These are phyloP conservation scores for Limonius californicus DNA, from an alignment of 1,140 invertebrate species.

Conservation along the genomic window DNA sequence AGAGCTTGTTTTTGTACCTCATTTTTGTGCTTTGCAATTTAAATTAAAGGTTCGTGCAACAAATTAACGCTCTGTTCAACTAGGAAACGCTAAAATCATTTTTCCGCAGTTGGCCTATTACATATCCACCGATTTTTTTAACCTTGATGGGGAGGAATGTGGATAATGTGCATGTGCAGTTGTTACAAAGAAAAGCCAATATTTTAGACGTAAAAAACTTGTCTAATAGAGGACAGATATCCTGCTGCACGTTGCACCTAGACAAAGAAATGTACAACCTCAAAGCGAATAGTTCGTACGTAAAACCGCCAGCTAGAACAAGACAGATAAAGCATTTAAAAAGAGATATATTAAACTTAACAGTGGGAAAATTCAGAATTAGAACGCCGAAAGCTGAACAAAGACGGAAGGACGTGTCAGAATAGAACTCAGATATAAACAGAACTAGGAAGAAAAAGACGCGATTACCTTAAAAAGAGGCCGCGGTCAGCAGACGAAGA, in stretches of 20 bases:
- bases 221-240: slow-evolving; percentile 17
- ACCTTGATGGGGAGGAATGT: slow-evolving; percentile 10
- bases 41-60: too few relatives aligned
- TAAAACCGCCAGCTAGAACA: slow-evolving; percentile 3
- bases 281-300: too few relatives aligned
- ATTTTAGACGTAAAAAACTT: slow-evolving; percentile 17
- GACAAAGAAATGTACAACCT: slow-evolving; percentile 16
- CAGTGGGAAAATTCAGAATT: slow-evolving; percentile 1
- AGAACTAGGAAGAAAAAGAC: slow-evolving; percentile 39
- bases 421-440: slow-evolving; percentile 23
- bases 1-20: too few relatives aligned
- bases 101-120: neutral
- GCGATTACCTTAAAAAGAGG: slow-evolving; percentile 24
- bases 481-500: slow-evolving; percentile 38
- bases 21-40: too few relatives aligned
- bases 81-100: slow-evolving; percentile 16
- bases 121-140: slow-evolving; percentile 1
- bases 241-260: neutral
- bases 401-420: slow-evolving; percentile 33
- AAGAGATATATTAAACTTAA: neutral
- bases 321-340: neutral
- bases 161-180: slow-evolving; percentile 10
- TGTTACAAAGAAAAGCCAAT: slow-evolving; percentile 19
- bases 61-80: slow-evolving; percentile 20
- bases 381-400: slow-evolving; percentile 14